These are phyloP conservation scores for Macaria notata DNA, from an alignment of 2,888 invertebrate genomes.

Conservation along the genomic window DNA sequence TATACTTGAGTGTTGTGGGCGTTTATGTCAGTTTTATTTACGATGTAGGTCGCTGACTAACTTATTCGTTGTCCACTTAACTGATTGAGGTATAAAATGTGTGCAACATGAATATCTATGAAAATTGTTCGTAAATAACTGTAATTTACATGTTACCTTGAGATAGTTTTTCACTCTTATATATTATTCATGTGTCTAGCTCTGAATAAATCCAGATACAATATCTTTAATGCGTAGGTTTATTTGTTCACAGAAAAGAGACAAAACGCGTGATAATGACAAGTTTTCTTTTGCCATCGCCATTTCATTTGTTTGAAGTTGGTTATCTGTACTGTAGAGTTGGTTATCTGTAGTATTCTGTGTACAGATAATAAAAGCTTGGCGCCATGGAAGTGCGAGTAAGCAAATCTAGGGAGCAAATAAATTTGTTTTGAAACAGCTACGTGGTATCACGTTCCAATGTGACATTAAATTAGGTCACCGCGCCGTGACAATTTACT, in stretches of 20 bases:
- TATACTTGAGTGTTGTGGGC: no score
- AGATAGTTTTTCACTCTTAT: slow-evolving; percentile 15
- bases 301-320: no score
- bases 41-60: no score
- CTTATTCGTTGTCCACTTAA: slow-evolving; percentile 3
- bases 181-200: slow-evolving; percentile 31
- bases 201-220: not conserved
- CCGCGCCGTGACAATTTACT: slow-evolving; percentile 39
- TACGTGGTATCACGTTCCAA: slow-evolving; percentile 53
- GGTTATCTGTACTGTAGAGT: no score
- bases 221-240: not conserved
- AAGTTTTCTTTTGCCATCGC: no score
- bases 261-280: no score
- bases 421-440: slow-evolving; percentile 62
- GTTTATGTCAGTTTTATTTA: no score
- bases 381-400: slow-evolving; percentile 57
- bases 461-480: slow-evolving; percentile 49
- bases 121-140: slow-evolving; percentile 26
- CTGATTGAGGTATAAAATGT: slow-evolving; percentile 16
- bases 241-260: no score
- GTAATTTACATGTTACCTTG: slow-evolving; percentile 21
- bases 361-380: slow-evolving; percentile 54
- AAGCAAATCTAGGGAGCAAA: slow-evolving; percentile 61
- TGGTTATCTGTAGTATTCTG: slow-evolving; percentile 35
- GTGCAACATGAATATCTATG: slow-evolving; percentile 1